Evolutionary conservation across 2,113 vertebrate species (phyloP), one percentile per base, ranked within the genome.

Genomic region (Scytalopus superciliaris): DNA sequence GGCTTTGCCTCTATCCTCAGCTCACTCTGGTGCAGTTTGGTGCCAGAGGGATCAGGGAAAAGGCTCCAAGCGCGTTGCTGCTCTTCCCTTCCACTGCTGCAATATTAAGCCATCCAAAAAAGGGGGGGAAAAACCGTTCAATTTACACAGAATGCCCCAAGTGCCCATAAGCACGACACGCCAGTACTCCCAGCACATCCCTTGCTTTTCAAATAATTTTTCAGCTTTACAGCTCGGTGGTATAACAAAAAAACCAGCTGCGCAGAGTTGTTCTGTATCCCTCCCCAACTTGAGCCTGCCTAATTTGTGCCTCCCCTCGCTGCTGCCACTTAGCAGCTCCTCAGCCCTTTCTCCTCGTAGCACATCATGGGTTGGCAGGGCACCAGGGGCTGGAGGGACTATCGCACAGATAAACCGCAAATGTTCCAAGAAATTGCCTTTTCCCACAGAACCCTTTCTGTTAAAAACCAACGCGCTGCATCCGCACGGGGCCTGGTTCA

Each of bases 221-320:
- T 96, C 82, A 91, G 64, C 77, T 81, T 94, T 72, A 90, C 74
- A 95, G 68, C 31, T 93, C 6, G 1, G 64, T 76, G 66, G 82
- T 94, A 92, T 78, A 94, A 94, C 47, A 97, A 97, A 97, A 97
- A 59, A n/a, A n/a, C n/a, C 91, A 96, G 97, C 94, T 95, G 93
- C 25, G 3, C 72, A 18, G 22, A 14, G 1, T 39, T 40, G 69
- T 76, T 30, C 4, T 60, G 21, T 42, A 28, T 85, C 37, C 50
- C 62, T 84, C 81, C 57, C 15, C 19, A 3, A 76, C 25, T 27
- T 15, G n/a, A 55, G n/a, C 40, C 30, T 76, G 63, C n/a, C 31
- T 45, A 7, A 7, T 87, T 27, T 63, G 88, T 77, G 25, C 68
- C 50, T 35, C 12, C 74, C 89, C 56, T 88, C 1, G 11, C 60